Percentiles rank a stretch among this genome's conserved stretches.
phyloP scores from a whole-genome alignment of 2,888 invertebrate species.

The Acanthoscelides obtectus region DNA sequence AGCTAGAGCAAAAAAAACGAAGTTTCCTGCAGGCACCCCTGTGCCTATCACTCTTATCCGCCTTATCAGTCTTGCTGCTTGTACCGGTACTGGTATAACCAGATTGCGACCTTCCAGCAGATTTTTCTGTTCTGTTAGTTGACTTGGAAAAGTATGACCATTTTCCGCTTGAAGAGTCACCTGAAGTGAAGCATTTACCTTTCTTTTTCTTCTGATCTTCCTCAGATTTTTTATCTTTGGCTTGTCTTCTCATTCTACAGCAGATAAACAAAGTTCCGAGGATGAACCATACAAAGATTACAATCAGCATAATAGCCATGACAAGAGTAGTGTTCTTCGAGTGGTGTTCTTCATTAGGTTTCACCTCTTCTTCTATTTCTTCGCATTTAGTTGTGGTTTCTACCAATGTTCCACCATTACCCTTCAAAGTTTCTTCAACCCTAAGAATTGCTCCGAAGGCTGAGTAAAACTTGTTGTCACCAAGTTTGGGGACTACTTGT shows the following conservation, averaged over 20 bases:
- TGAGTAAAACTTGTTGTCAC: constrained; percentile 58
- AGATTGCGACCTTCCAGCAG: constrained; percentile 16
- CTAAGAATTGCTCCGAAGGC: constrained; percentile 46
- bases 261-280: constrained; percentile 42
- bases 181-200: constrained; percentile 4
- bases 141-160: constrained; percentile 16
- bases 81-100: constrained; percentile 14
- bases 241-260: constrained; percentile 30
- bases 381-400: constrained; percentile 1
- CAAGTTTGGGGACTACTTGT: constrained; percentile 49
- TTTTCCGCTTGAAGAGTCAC: constrained; percentile 9
- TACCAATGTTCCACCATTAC: constrained; percentile 29
- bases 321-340: background rate
- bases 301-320: constrained; percentile 34
- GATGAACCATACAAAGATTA: constrained; percentile 43
- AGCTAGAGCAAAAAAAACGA: background rate
- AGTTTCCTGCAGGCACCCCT: background rate
- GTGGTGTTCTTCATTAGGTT: background rate
- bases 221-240: constrained; percentile 2
- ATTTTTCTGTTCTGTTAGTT: constrained; percentile 5
- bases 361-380: constrained; percentile 11
- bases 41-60: background rate
- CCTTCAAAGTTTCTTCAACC: constrained; percentile 44
- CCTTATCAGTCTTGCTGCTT: constrained; percentile 6
- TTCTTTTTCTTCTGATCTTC: background rate